Base-by-base conservation (phyloP, 2,113 vertebrate genomes). In the Bambusicola thoracicus region DNA sequence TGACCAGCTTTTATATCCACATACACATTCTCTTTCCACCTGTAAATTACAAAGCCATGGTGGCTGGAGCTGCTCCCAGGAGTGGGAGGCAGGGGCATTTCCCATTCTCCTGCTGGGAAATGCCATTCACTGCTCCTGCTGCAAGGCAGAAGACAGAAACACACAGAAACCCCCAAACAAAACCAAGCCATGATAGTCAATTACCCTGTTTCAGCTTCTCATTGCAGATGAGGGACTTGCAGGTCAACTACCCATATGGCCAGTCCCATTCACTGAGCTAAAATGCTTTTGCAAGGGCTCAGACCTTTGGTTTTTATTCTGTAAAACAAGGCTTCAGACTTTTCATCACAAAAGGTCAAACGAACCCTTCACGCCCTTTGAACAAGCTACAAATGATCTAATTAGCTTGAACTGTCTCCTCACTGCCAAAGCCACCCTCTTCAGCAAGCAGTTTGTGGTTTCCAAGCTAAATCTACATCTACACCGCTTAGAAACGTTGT, bases 291-390 rank as follows among this genome's bases (percentile, higher is more conserved):
- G 81, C 85, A 74, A 40, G 79, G 63, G 68, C 32, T 90, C 38
- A 59, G 41, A 85, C 68, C 55, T 91, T 67, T 73, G 43, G 16
- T 81, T 77, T 53, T 74, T 49, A 46, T 51, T 46, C 32, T 67
- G 65, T 88, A 43, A 93, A 93, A 88, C 1, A 7, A 90, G 46
- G 25, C 49, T 29, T 7, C 20, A 58, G 87, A 25, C 17, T 59
- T 94, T 79, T 59, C 6, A 2, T 67, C 87, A 49, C 49, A 59
- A 43, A 91, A 94, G 72, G 76, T 91, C 85, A 88, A 70, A 81
- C 3, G 73, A 49, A 41, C 80, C 59, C 32, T 85, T 85, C 72
- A 62, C 0, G 4, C 13, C 16, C 53, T 73, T 88, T 83, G 76
- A 91, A 77, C 82, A 68, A 74, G 38, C 29, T 59, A 36, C 59